Conservation (phyloP, 2,113 vertebrate genomes). For the Galemys pyrenaicus region DNA sequence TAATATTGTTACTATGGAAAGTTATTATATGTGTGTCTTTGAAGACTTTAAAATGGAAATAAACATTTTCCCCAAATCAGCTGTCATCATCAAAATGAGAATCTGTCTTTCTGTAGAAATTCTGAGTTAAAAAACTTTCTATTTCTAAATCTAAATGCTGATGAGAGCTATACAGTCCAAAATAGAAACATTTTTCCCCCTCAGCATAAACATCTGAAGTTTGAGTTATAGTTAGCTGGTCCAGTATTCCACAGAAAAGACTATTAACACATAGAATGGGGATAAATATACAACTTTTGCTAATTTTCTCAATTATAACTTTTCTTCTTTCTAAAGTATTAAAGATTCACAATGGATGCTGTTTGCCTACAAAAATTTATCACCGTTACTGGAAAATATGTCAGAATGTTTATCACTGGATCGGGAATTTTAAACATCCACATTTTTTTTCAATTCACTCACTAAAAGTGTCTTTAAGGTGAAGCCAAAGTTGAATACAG, state of each 20-base stretch:
- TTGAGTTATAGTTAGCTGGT: slow-evolving; percentile 77
- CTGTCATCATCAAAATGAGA: slow-evolving; percentile 82
- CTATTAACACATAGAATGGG: background rate
- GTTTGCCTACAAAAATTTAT: background rate
- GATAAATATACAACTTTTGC: background rate
- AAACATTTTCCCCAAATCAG: slow-evolving; percentile 80
- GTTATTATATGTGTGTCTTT: slow-evolving; percentile 74
- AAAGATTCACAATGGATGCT: background rate
- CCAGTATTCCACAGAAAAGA: slow-evolving; percentile 52
- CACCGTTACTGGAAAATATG: background rate
- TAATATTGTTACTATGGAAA: slow-evolving; percentile 66
- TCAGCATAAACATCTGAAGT: slow-evolving; percentile 77
- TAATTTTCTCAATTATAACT: slow-evolving; percentile 33
- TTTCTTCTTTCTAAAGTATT: slow-evolving; percentile 17
- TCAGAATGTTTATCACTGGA: background rate
- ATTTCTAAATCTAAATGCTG: slow-evolving; percentile 82
- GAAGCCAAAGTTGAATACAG: background rate
- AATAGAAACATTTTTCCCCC: slow-evolving; percentile 74
- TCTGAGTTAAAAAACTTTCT: slow-evolving; percentile 79
- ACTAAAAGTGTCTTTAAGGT: background rate
- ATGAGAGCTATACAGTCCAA: slow-evolving; percentile 79
- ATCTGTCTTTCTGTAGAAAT: slow-evolving; percentile 79
- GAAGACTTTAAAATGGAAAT: slow-evolving; percentile 80
- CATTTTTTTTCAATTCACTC: background rate
- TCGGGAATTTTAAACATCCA: background rate